Percentiles rank a stretch among this genome's conserved stretches.
Conservation (phyloP, 2,113 vertebrate species). For the Dasypus novemcinctus region DNA sequence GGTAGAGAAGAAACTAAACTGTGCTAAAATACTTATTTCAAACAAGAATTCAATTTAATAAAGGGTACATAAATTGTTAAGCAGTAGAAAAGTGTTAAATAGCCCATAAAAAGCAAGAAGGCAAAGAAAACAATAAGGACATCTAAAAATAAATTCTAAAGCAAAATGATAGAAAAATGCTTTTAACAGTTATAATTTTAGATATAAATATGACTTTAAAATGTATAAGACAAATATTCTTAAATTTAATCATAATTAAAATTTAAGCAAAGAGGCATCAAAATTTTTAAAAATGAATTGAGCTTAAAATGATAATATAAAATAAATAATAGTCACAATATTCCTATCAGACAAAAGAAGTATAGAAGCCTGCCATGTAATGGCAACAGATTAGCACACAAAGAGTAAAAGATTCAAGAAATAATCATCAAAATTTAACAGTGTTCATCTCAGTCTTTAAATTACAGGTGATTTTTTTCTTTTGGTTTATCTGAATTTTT, state of each 20-base stretch:
- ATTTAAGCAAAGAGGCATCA: background rate
- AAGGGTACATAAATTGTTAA: background rate
- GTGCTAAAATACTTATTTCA: background rate
- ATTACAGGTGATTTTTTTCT: background rate
- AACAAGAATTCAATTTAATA: background rate
- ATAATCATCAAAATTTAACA: background rate
- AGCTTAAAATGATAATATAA: background rate
- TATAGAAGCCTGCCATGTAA: background rate
- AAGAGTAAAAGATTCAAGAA: background rate
- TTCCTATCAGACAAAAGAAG: background rate
- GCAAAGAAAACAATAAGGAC: background rate
- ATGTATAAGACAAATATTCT: background rate
- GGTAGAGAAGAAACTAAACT: background rate
- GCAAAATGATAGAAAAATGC: background rate
- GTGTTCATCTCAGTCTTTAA: background rate
- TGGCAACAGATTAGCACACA: background rate
- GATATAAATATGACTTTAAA: background rate
- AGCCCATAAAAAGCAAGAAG: background rate
- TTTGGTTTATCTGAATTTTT: background rate
- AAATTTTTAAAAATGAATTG: background rate
- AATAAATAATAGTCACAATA: background rate
- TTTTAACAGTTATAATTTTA: background rate
- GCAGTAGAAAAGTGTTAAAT: background rate
- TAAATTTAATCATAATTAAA: conserved; percentile 31
- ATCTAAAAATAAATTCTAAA: conserved; percentile 18